Evolutionary conservation across 1,140 invertebrate species (phyloP).

Genomic region (Battus philenor): DNA sequence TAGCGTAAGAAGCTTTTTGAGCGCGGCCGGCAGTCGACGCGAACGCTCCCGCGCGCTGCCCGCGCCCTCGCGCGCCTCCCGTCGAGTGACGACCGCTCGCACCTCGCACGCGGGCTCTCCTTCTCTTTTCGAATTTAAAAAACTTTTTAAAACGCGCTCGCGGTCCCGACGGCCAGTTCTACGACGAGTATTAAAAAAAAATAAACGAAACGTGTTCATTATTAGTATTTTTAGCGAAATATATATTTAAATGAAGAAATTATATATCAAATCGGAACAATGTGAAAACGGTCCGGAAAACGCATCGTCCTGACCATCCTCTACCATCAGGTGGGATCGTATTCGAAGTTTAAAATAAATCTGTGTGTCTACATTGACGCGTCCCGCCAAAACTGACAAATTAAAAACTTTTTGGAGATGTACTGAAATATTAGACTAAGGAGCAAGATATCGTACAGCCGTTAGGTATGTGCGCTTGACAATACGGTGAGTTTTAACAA

Average conservation of each 20-base stretch:
- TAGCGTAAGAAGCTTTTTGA: conserved; percentile 63
- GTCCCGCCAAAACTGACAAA: conserved; percentile 14
- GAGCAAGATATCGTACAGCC: too few species aligned
- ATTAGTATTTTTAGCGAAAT: conserved; percentile 3
- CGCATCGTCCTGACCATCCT: conserved; percentile 1
- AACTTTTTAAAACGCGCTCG: conserved; percentile 25
- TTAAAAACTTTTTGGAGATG: neutral
- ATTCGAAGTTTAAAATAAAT: too few species aligned
- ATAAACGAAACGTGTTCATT: conserved; percentile 16
- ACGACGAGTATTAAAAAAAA: conserved; percentile 3
- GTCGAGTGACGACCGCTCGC: conserved; percentile 39
- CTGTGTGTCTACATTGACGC: too few species aligned
- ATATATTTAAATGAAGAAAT: neutral
- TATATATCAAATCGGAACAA: neutral
- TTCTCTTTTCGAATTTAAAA: conserved; percentile 32
- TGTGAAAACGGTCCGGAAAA: conserved; percentile 5
- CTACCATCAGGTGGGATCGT: conserved; percentile 9
- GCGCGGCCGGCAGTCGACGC: conserved; percentile 59
- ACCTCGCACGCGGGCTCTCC: conserved; percentile 23
- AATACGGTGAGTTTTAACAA: conserved; percentile 26
- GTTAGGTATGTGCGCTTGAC: neutral
- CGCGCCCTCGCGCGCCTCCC: conserved; percentile 38
- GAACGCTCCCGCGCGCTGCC: conserved; percentile 50
- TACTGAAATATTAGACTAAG: neutral
- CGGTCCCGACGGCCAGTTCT: conserved; percentile 23